Evolutionary conservation across 2,113 vertebrate genomes (phyloP), one percentile per base, ranked within the genome.

Genomic region (Tiliqua scincoides): DNA sequence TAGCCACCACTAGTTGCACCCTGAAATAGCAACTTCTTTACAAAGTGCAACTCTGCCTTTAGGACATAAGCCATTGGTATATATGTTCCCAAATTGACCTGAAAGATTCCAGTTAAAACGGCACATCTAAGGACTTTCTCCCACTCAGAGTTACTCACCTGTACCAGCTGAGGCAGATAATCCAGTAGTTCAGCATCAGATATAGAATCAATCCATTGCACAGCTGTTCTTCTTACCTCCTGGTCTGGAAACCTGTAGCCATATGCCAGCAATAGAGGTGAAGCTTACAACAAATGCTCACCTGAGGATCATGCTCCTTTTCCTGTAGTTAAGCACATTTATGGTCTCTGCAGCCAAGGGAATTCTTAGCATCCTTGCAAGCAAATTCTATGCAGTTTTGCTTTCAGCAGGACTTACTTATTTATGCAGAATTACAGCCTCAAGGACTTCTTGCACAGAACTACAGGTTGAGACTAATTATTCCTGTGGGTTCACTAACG

Each of bases 161-260:
- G 99, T 25, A 99, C 98, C 23, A 99, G 96, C 95, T 99, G 99
- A 37, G 99, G 99, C 86, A 99, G 95, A 94, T 98, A 99, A 94
- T 99, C 99, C 18, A 99, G 95, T 75, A 99, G 97, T 93, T 99
- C 99, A 0, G 98, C 93, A 40, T 99, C 98, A 0, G 98, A 98
- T 89, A 99, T 98, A 1, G 98, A 97, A 92, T 98, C 98, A 25
- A 99, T 99, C 98, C 98, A 99, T 89, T 98, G 97, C 37, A 99
- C 98, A 0, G 99, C 99, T 0, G 98, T 98, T 62, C 96, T 97
- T 52, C 99, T 97, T 83, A 99, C 96, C 95, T 99, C 98, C 95
- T 99, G 99, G 93, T 99, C 99, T 0, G 98, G 98, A 92, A 99
- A 99, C 71, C 99, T 99, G 90, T 1, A 9, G 48, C 14, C 1